Evolutionary conservation across 2,113 vertebrate species (phyloP).

Genomic region (Gasterosteus nipponicus): DNA sequence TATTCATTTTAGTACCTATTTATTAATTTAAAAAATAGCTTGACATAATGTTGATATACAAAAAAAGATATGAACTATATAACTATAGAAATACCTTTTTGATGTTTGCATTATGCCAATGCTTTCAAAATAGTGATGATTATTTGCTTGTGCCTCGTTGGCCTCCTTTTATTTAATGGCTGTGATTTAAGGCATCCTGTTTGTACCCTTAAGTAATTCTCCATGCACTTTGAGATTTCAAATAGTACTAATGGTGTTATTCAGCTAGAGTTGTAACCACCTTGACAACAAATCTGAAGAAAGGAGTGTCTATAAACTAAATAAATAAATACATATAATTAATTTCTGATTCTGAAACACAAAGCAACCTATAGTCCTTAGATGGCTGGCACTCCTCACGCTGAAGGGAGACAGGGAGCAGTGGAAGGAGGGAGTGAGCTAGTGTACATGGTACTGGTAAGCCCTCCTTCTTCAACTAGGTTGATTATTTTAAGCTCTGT

Average conservation of each 20-base stretch:
- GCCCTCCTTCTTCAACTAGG: conserved; percentile 62
- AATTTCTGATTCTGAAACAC: not conserved
- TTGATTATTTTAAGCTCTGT: conserved; percentile 74
- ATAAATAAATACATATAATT: not conserved
- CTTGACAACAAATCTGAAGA: not conserved
- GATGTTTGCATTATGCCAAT: not conserved
- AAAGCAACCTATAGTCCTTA: not conserved
- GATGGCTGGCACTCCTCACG: conserved; percentile 22
- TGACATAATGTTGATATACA: not conserved
- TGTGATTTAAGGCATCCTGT: not conserved
- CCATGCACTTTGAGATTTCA: not conserved
- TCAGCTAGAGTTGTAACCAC: not conserved
- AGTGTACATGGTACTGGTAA: conserved; percentile 54
- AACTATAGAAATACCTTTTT: not conserved
- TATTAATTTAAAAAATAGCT: not conserved
- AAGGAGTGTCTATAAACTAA: not conserved
- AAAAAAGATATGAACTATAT: not conserved
- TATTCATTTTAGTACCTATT: not conserved
- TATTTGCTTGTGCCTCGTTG: too few species aligned
- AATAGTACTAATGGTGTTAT: not conserved
- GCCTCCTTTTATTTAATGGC: not conserved
- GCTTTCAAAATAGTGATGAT: not conserved
- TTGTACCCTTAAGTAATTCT: not conserved
- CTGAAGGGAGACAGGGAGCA: not conserved
- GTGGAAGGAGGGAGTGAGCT: conserved; percentile 15